phyloP scores from a whole-genome alignment of 2,797 vertebrate genomes.

The Pseudochirops cupreus region DNA sequence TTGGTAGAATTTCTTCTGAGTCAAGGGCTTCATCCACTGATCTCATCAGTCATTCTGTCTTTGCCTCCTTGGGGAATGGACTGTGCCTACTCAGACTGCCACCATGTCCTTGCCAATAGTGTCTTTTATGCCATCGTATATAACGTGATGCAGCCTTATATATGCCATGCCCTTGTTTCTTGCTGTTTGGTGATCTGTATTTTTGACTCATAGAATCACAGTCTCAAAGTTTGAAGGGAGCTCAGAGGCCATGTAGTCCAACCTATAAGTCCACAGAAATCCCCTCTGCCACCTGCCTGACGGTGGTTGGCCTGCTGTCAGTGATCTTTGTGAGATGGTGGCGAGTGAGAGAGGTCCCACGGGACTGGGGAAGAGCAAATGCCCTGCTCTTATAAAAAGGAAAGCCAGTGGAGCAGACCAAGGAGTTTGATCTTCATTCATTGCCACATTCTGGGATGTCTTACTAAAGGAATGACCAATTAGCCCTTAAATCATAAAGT shows the following conservation, averaged over 20 bases:
- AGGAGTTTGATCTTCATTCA: neutral
- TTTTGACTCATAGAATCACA: neutral
- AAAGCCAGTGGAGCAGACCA: neutral
- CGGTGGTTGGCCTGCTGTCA: neutral
- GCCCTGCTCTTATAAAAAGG: neutral
- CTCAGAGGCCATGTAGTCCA: neutral
- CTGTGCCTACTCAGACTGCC: neutral
- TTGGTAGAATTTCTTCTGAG: neutral
- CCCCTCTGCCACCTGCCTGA: neutral
- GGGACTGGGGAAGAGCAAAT: neutral
- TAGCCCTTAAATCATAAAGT: neutral
- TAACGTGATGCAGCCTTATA: neutral
- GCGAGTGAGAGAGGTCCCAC: neutral
- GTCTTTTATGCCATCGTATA: neutral
- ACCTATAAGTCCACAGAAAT: neutral
- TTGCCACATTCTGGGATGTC: neutral
- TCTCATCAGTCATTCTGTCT: neutral
- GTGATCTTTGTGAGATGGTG: neutral
- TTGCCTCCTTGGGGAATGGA: neutral
- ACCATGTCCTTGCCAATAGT: neutral
- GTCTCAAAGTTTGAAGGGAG: slow-evolving; percentile 10
- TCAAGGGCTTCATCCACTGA: neutral
- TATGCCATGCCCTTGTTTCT: neutral
- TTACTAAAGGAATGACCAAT: neutral
- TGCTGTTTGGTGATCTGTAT: neutral